Percentiles rank a stretch among this genome's conserved stretches.
phyloP scores from a whole-genome alignment of 2,797 vertebrate species.

The Triplophysa yarkandensis region DNA sequence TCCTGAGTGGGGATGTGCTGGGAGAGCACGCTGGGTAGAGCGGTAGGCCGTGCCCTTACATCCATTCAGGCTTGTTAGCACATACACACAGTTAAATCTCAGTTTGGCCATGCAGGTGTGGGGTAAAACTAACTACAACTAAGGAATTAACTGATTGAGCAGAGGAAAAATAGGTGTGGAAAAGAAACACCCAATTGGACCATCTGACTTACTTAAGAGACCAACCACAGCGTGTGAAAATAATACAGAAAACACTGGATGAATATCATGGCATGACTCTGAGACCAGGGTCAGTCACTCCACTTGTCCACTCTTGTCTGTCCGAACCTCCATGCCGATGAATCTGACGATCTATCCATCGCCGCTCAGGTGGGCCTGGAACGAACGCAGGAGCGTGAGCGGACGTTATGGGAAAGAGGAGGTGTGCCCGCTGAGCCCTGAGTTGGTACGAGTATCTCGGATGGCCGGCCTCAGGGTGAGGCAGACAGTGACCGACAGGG shows the following conservation, averaged over 20 bases:
- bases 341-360: constrained; percentile 15
- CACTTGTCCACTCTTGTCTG: background rate
- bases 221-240: background rate
- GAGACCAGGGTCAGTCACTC: background rate
- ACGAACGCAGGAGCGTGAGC: constrained; percentile 13
- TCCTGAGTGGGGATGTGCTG: constrained; percentile 24
- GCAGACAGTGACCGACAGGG: constrained; percentile 81
- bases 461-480: constrained; percentile 64
- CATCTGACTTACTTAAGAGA: background rate
- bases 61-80: constrained; percentile 71
- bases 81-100: constrained; percentile 55
- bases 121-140: constrained; percentile 4
- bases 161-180: background rate
- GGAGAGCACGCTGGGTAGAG: constrained; percentile 42
- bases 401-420: constrained; percentile 21
- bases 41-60: constrained; percentile 51
- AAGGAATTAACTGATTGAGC: background rate
- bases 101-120: constrained; percentile 5
- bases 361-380: constrained; percentile 32
- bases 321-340: background rate
- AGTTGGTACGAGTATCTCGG: constrained; percentile 55
- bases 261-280: background rate
- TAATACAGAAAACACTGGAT: background rate
- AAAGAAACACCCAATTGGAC: background rate
- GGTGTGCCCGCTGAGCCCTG: constrained; percentile 39